Conservation (phyloP, 2,888 invertebrate genomes). For the Lordiphosa andalusiaca region DNA sequence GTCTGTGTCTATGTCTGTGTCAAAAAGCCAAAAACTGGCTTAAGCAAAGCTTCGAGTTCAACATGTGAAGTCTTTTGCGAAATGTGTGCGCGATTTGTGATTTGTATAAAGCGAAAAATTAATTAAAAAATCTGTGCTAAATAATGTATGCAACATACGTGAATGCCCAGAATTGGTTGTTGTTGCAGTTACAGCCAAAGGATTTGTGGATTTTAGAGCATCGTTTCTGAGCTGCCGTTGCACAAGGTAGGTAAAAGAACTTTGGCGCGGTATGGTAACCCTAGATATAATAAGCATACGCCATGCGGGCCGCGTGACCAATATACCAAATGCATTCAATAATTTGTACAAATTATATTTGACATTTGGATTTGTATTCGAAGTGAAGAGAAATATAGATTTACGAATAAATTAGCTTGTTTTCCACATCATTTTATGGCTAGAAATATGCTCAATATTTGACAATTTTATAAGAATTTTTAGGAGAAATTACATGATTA, state of each 20-base stretch:
- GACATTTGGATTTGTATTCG: not conserved
- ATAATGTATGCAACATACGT: slow-evolving; percentile 71
- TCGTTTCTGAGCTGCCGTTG: slow-evolving; percentile 34
- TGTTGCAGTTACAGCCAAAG: slow-evolving; percentile 76
- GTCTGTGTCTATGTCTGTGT: slow-evolving; percentile 25
- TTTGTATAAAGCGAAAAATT: slow-evolving; percentile 10
- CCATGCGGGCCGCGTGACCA: slow-evolving; percentile 54
- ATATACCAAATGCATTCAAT: slow-evolving; percentile 35
- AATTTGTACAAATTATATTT: slow-evolving; percentile 4
- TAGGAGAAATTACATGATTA: no score
- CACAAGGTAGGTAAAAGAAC: slow-evolving; percentile 24
- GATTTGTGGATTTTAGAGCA: slow-evolving; percentile 75
- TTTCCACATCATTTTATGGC: no score
- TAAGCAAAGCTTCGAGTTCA: slow-evolving; percentile 32
- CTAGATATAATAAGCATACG: slow-evolving; percentile 44
- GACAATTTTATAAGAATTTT: no score
- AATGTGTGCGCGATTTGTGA: slow-evolving; percentile 52
- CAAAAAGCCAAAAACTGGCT: slow-evolving; percentile 31
- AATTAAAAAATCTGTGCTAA: slow-evolving; percentile 17
- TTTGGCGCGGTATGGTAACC: slow-evolving; percentile 1
- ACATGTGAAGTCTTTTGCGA: slow-evolving; percentile 47
- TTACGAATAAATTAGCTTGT: no score
- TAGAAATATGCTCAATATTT: no score
- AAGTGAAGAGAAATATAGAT: no score
- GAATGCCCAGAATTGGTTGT: slow-evolving; percentile 72